These are phyloP conservation scores for Xylota segnis DNA, from an alignment of 2,888 invertebrate species.

Conservation along the genomic window DNA sequence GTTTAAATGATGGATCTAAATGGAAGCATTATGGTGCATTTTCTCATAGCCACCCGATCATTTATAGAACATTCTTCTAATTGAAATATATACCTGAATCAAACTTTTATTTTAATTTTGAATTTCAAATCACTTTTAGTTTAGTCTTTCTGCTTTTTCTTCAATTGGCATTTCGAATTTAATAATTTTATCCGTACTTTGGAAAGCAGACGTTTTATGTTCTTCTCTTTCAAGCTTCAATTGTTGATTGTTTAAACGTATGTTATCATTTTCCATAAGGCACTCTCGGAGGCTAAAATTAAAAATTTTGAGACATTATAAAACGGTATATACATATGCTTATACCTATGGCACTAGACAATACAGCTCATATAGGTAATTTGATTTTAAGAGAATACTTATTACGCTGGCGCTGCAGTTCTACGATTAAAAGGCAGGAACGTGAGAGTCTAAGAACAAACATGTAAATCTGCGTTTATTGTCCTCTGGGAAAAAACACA, in stretches of 20 bases:
- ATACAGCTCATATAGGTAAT: neutral
- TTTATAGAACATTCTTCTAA: too few species aligned
- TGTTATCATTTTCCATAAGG: slow-evolving; percentile 81
- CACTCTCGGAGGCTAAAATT: slow-evolving; percentile 81
- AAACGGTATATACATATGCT: neutral
- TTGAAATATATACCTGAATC: too few species aligned
- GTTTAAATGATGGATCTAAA: too few species aligned
- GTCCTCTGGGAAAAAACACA: too few species aligned
- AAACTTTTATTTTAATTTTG: neutral
- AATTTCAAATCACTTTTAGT: neutral
- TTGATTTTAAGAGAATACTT: too few species aligned
- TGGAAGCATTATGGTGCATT: too few species aligned
- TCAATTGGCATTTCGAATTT: neutral
- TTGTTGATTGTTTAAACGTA: slow-evolving; percentile 81
- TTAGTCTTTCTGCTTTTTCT: neutral
- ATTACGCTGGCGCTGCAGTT: too few species aligned
- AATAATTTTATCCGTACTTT: neutral
- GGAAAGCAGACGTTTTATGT: slow-evolving; percentile 75
- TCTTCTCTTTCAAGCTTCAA: slow-evolving; percentile 80
- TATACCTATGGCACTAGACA: neutral
- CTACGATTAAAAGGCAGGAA: too few species aligned
- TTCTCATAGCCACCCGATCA: too few species aligned
- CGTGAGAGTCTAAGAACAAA: too few species aligned
- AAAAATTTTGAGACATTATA: neutral
- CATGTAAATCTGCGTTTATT: too few species aligned